Evolutionary conservation across 2,797 vertebrate genomes (phyloP).

Genomic region (Acomys russatus): DNA sequence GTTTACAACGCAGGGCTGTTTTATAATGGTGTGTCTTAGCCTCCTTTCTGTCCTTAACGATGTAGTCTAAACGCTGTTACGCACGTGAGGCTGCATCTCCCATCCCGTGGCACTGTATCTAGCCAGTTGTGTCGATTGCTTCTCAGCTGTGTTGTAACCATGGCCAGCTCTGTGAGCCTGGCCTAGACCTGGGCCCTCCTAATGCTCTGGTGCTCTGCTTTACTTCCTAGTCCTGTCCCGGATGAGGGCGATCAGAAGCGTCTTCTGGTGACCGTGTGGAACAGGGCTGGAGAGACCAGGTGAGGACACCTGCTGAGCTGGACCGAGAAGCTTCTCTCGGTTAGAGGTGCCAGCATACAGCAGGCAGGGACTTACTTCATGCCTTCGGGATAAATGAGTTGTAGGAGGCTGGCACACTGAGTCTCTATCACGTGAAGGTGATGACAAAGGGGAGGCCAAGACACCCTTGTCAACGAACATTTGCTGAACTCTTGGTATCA

Average conservation of each 20-base stretch:
- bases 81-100: not conserved
- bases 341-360: not conserved
- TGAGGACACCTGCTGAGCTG: slow-evolving; percentile 79
- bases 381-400: not conserved
- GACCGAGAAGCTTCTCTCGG: not conserved
- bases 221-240: slow-evolving; percentile 85
- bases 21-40: not conserved
- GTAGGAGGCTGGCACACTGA: not conserved
- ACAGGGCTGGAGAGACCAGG: slow-evolving; percentile 90
- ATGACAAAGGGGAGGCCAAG: not conserved
- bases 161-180: not conserved
- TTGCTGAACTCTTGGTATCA: not conserved
- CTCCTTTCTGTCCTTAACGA: slow-evolving; percentile 24
- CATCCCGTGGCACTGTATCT: not conserved
- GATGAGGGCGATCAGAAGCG: slow-evolving; percentile 91
- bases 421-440: not conserved
- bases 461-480: not conserved
- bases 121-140: not conserved
- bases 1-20: slow-evolving; percentile 50
- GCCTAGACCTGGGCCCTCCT: not conserved
- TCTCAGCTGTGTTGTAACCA: not conserved
- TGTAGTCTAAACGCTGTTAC: not conserved
- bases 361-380: fast-evolving
- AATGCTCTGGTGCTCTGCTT: not conserved
- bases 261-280: slow-evolving; percentile 94